Percentiles rank a stretch among this genome's conserved stretches.
phyloP scores from a whole-genome alignment of 1,140 invertebrate genomes.

The Spodoptera litura region DNA sequence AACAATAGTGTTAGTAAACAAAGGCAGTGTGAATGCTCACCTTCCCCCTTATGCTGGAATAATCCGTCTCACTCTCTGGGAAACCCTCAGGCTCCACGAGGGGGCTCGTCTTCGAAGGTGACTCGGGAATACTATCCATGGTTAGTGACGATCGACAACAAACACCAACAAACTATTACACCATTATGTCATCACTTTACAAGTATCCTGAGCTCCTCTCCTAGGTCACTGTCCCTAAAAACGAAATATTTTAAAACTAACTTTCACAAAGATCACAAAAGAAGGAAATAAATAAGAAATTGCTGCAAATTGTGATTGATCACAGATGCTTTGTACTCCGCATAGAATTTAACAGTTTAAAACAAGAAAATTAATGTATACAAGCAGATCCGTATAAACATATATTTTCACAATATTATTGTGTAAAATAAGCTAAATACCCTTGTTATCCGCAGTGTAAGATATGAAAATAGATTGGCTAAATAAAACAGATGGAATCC shows the following conservation, averaged over 20 bases:
- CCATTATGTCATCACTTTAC: constrained; percentile 73
- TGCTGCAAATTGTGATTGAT: not conserved
- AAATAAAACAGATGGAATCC: constrained; percentile 80
- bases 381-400: too few relatives aligned
- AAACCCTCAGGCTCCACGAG: constrained; percentile 64
- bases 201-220: not conserved
- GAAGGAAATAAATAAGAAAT: constrained; percentile 24
- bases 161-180: constrained; percentile 58
- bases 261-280: constrained; percentile 13
- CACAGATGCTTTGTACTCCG: constrained; percentile 13
- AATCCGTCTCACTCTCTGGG: constrained; percentile 75
- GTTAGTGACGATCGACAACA: constrained; percentile 44
- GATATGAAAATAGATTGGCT: constrained; percentile 70
- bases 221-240: constrained; percentile 22
- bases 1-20: constrained; percentile 57
- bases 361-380: not conserved
- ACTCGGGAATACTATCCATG: constrained; percentile 74
- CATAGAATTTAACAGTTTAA: not conserved
- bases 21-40: constrained; percentile 55
- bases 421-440: constrained; percentile 7
- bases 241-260: not conserved
- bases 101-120: constrained; percentile 65
- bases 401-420: not conserved
- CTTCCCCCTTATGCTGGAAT: constrained; percentile 85
- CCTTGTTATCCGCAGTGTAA: constrained; percentile 29